Conservation (phyloP, 2,113 vertebrate genomes). For the Haliaeetus leucogaster region DNA sequence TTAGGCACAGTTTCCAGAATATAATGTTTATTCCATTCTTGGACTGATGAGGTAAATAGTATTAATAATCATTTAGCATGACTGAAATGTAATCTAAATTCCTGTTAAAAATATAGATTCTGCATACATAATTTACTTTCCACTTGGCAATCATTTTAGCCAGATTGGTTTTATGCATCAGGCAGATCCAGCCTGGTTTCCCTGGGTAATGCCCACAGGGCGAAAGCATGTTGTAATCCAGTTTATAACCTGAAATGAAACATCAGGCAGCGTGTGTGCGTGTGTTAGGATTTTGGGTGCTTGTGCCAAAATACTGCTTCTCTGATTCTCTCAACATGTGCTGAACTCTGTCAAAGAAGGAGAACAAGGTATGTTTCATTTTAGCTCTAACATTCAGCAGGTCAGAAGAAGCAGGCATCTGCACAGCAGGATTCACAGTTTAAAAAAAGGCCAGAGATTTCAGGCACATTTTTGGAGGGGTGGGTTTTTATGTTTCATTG, state of each 20-base stretch:
- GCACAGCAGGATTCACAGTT: not conserved
- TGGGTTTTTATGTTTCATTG: not conserved
- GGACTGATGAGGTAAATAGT: not conserved
- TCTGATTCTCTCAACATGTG: not conserved
- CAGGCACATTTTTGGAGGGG: not conserved
- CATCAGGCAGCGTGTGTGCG: not conserved
- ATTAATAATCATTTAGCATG: not conserved
- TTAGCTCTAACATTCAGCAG: not conserved
- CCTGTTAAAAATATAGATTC: not conserved
- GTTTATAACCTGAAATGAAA: slow-evolving; percentile 40
- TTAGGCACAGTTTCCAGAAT: not conserved
- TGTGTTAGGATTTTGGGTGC: not conserved
- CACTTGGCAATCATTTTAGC: not conserved
- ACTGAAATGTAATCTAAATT: not conserved
- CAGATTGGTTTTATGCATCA: not conserved
- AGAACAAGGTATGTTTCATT: not conserved
- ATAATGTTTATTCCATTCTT: not conserved
- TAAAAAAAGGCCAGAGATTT: not conserved
- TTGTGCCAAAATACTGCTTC: not conserved
- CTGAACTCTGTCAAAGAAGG: not conserved
- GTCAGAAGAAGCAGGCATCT: not conserved
- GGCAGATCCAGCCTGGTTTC: slow-evolving; percentile 4
- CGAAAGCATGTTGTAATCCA: slow-evolving; percentile 42
- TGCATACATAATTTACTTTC: not conserved
- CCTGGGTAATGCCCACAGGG: not conserved